These are phyloP conservation scores for Platyura marginata DNA, from an alignment of 1,140 invertebrate species.

Conservation along the genomic window DNA sequence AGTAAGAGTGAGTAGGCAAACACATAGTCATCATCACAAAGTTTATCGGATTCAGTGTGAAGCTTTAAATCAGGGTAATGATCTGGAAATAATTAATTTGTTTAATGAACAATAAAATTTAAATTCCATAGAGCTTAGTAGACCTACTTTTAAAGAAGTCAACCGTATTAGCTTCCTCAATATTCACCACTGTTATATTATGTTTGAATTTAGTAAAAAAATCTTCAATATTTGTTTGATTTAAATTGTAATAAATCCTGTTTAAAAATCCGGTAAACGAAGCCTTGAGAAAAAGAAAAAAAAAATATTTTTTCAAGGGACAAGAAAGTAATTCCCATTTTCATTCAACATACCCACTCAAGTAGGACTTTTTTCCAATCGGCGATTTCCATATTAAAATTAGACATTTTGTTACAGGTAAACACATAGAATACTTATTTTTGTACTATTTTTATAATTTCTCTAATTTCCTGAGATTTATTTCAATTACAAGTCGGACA, in stretches of 20 bases:
- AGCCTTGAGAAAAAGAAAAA: conserved; percentile 7
- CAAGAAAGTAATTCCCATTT: not conserved
- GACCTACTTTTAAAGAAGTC: conserved; percentile 6
- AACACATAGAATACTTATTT: too few relatives aligned
- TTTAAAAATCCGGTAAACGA: conserved; percentile 9
- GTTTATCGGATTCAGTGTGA: conserved; percentile 5
- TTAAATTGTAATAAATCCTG: conserved; percentile 8
- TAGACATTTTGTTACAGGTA: too few relatives aligned
- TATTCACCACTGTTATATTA: conserved; percentile 4
- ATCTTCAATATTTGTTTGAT: conserved; percentile 13
- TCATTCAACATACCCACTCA: conserved; percentile 14
- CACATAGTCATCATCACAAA: conserved; percentile 10
- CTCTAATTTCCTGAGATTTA: too few relatives aligned
- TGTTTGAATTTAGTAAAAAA: conserved; percentile 11
- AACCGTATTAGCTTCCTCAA: not conserved
- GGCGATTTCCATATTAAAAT: conserved; percentile 12
- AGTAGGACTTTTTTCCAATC: conserved; percentile 15
- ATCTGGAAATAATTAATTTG: conserved; percentile 6
- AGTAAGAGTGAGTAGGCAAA: conserved; percentile 15
- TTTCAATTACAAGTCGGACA: too few relatives aligned
- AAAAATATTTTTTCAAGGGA: not conserved
- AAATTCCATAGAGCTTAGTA: not conserved
- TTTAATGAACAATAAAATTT: not conserved
- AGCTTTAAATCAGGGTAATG: conserved; percentile 13
- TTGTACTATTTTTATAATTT: too few relatives aligned